These are phyloP conservation scores for Temnothorax unifasciatus DNA, from an alignment of 2,888 invertebrate species.

Conservation along the genomic window DNA sequence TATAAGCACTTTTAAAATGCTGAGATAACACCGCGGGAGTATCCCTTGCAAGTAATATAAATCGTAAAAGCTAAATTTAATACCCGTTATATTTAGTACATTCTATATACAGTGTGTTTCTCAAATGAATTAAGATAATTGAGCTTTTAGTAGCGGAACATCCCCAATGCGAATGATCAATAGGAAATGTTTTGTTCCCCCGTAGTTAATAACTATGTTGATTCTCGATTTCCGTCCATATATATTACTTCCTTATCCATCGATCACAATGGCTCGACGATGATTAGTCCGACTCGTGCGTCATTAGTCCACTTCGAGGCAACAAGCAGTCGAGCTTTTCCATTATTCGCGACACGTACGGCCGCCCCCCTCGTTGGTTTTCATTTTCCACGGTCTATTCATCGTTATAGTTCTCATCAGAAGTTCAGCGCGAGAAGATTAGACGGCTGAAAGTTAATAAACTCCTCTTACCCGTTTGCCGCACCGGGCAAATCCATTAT, in stretches of 20 bases:
- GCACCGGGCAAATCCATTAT: constrained; percentile 29
- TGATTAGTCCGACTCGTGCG: constrained; percentile 68
- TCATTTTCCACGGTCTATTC: constrained; percentile 62
- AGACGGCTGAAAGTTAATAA: constrained; percentile 59
- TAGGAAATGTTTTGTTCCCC: constrained; percentile 24
- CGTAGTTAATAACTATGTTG: constrained; percentile 26
- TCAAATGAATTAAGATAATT: constrained; percentile 30
- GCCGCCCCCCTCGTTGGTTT: constrained; percentile 68
- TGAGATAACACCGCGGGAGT: no score
- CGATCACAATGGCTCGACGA: constrained; percentile 64
- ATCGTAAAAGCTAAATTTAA: background rate
- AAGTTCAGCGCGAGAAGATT: constrained; percentile 59
- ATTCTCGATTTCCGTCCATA: constrained; percentile 45
- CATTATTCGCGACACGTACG: constrained; percentile 82
- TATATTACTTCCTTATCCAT: constrained; percentile 58
- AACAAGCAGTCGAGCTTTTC: constrained; percentile 73
- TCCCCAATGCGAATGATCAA: background rate
- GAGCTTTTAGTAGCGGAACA: background rate
- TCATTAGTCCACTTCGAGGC: constrained; percentile 68
- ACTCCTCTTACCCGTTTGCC: constrained; percentile 44
- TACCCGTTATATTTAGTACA: background rate
- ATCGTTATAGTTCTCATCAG: constrained; percentile 40
- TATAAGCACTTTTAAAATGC: no score
- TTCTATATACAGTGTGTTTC: background rate
- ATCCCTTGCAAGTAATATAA: background rate